Evolutionary conservation across 2,888 invertebrate genomes (phyloP).

Genomic region (Thera britannica): DNA sequence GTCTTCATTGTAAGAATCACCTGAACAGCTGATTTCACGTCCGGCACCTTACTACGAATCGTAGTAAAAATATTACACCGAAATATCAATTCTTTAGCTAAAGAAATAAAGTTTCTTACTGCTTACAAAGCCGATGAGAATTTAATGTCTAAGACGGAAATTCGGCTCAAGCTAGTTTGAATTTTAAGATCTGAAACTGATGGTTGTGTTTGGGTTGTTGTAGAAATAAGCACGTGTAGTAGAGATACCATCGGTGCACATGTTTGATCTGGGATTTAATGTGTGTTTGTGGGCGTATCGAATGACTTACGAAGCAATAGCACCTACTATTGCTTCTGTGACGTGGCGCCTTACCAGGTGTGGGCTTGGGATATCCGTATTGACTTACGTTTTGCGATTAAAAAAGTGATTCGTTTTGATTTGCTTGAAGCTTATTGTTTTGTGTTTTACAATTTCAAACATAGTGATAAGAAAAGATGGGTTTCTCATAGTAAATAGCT

Average conservation of each 20-base stretch:
- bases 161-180: constrained; percentile 14
- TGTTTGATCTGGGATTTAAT: constrained; percentile 74
- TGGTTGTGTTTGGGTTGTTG: constrained; percentile 17
- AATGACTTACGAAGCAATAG: constrained; percentile 55
- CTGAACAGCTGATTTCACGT: constrained; percentile 74
- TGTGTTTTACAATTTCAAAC: neutral
- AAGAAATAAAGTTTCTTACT: constrained; percentile 27
- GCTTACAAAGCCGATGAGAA: constrained; percentile 7
- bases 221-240: constrained; percentile 62
- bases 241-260: constrained; percentile 73
- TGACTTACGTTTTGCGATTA: constrained; percentile 28
- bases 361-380: constrained; percentile 35
- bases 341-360: constrained; percentile 67
- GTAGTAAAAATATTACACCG: constrained; percentile 46
- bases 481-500: neutral
- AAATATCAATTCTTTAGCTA: constrained; percentile 13
- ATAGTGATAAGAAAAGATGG: too few species aligned
- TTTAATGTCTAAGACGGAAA: constrained; percentile 21
- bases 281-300: constrained; percentile 79
- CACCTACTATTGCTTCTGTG: constrained; percentile 43
- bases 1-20: constrained; percentile 43
- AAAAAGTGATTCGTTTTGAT: constrained; percentile 8
- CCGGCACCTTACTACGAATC: constrained; percentile 65
- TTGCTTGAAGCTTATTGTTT: neutral
- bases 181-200: constrained; percentile 7